These are phyloP conservation scores for Brachionus asplanchnoidis DNA, from an alignment of 1,140 invertebrate genomes.

Conservation along the genomic window DNA sequence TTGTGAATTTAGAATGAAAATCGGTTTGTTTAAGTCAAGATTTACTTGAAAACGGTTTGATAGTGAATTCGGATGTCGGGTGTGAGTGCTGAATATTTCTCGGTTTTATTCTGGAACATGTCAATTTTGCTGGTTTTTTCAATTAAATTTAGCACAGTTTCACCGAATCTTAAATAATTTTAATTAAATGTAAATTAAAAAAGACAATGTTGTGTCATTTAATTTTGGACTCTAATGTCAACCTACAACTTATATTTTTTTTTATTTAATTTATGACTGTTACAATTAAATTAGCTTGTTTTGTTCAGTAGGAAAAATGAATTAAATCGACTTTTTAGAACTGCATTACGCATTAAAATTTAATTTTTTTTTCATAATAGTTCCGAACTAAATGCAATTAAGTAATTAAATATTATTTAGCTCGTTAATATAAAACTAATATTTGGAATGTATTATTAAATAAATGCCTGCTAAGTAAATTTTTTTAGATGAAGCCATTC, in stretches of 20 bases:
- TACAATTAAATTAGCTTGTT: neutral
- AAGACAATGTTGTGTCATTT: neutral
- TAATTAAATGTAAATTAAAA: neutral
- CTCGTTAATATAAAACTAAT: neutral
- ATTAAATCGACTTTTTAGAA: neutral
- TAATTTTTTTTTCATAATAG: neutral
- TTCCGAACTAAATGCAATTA: neutral
- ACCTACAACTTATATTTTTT: neutral
- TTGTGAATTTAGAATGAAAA: neutral
- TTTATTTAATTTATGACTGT: neutral
- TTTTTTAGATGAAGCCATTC: too few species aligned
- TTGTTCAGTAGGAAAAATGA: neutral
- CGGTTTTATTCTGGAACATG: slow-evolving; percentile 36
- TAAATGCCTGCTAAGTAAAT: neutral
- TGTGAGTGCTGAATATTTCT: slow-evolving; percentile 38
- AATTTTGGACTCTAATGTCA: neutral
- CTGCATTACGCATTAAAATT: neutral
- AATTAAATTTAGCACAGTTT: slow-evolving; percentile 37
- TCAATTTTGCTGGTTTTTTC: slow-evolving; percentile 41
- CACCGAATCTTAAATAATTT: slow-evolving; percentile 22
- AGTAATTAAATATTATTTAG: neutral
- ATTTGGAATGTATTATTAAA: neutral
- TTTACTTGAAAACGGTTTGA: slow-evolving; percentile 42
- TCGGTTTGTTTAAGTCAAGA: neutral
- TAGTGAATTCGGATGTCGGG: slow-evolving; percentile 39